Evolutionary conservation across 1,140 invertebrate species (phyloP).

Genomic region (Euwallacea fornicatus): DNA sequence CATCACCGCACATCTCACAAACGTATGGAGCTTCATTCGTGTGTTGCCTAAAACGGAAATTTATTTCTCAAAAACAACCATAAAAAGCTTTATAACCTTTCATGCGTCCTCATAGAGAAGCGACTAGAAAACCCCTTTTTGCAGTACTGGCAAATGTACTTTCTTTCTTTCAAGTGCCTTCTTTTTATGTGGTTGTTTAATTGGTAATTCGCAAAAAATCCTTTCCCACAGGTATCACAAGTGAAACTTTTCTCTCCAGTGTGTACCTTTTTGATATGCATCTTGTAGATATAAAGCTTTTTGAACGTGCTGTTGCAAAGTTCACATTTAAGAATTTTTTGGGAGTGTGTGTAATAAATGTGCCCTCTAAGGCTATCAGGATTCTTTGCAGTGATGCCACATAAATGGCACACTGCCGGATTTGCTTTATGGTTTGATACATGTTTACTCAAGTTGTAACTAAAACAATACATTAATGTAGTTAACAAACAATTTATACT

Average conservation of each 20-base stretch:
- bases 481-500: conserved; percentile 3
- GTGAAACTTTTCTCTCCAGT: conserved; percentile 41
- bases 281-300: conserved; percentile 36
- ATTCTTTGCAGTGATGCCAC: conserved; percentile 43
- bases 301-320: conserved; percentile 37
- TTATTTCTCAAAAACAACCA: neutral
- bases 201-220: conserved; percentile 42
- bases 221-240: conserved; percentile 45
- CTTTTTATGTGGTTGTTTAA: conserved; percentile 45
- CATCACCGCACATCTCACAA: conserved; percentile 43
- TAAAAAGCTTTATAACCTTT: conserved; percentile 22
- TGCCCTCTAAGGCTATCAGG: conserved; percentile 44
- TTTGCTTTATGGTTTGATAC: conserved; percentile 30
- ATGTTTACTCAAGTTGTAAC: conserved; percentile 41
- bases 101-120: conserved; percentile 41
- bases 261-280: conserved; percentile 45
- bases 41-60: conserved; percentile 37
- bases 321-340: conserved; percentile 39
- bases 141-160: conserved; percentile 43
- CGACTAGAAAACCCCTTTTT: conserved; percentile 43
- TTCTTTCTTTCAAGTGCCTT: conserved; percentile 44
- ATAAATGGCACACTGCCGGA: conserved; percentile 43
- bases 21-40: conserved; percentile 44
- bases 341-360: conserved; percentile 41
- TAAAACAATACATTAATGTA: conserved; percentile 9